Percentiles rank a stretch among this genome's conserved stretches.
These are phyloP conservation scores for Lasioglossum albipes DNA, from an alignment of 1,140 invertebrate genomes.

Conservation along the genomic window DNA sequence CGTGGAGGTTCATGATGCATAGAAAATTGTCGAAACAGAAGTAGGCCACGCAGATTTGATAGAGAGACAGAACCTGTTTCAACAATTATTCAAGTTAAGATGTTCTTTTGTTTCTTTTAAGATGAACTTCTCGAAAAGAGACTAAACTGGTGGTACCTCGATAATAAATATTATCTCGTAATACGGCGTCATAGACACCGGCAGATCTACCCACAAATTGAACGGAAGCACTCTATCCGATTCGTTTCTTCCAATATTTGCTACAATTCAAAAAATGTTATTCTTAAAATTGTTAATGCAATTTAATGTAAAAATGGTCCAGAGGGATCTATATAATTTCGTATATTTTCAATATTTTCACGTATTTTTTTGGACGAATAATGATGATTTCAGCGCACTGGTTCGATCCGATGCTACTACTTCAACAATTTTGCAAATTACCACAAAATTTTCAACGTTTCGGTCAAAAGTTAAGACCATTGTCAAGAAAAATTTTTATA, in stretches of 20 bases:
- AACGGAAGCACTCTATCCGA: constrained; percentile 53
- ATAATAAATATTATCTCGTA: constrained; percentile 52
- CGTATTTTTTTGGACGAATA: too few species aligned
- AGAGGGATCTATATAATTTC: too few species aligned
- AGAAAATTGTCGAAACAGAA: constrained; percentile 63
- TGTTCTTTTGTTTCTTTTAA: too few species aligned
- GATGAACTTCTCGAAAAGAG: neutral
- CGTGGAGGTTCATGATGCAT: constrained; percentile 59
- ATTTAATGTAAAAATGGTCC: too few species aligned
- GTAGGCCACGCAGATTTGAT: constrained; percentile 51
- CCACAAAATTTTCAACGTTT: too few species aligned
- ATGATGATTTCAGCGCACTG: too few species aligned
- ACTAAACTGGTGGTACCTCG: constrained; percentile 36
- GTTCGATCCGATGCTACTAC: too few species aligned
- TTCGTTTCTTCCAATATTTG: constrained; percentile 32
- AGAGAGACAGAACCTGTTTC: constrained; percentile 43
- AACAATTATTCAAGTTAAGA: neutral
- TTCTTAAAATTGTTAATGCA: too few species aligned
- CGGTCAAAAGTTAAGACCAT: too few species aligned
- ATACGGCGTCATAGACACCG: constrained; percentile 44
- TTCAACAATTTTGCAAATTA: too few species aligned
- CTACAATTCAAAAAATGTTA: neutral
- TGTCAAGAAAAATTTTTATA: too few species aligned
- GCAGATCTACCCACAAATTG: constrained; percentile 52
- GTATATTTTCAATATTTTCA: too few species aligned